phyloP scores from a whole-genome alignment of 2,888 invertebrate genomes.

The Noctua pronuba region DNA sequence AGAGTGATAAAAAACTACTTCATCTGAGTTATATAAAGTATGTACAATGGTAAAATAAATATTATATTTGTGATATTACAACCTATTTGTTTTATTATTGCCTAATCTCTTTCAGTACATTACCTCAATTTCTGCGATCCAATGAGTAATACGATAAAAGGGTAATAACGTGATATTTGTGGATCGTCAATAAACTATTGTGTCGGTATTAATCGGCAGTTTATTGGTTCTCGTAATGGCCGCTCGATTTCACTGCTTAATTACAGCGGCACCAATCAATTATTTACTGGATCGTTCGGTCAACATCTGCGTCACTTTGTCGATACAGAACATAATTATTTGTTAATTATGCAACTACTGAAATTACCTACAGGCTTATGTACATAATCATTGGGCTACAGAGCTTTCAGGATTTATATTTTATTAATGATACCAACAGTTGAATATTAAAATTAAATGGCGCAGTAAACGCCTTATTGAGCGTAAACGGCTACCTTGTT shows the following conservation, averaged over 20 bases:
- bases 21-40: conserved; percentile 85
- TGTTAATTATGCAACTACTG: background rate
- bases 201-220: conserved; percentile 14
- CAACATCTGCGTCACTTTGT: conserved; percentile 5
- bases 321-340: conserved; percentile 10
- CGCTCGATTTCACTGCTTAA: conserved; percentile 39
- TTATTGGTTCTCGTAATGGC: conserved; percentile 30
- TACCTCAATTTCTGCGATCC: conserved; percentile 17
- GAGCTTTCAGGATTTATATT: background rate
- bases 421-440: background rate
- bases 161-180: conserved; percentile 20
- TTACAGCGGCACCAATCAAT: conserved; percentile 27
- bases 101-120: conserved; percentile 16
- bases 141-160: conserved; percentile 40
- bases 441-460: background rate
- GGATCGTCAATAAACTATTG: conserved; percentile 20
- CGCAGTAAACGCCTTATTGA: background rate
- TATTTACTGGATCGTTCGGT: conserved; percentile 26
- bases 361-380: background rate
- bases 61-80: conserved; percentile 88
- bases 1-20: conserved; percentile 82
- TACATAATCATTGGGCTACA: background rate
- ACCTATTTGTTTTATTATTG: conserved; percentile 60
- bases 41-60: conserved; percentile 89
- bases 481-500: background rate